Evolutionary conservation across 2,888 invertebrate genomes (phyloP).

Genomic region (Meiosimyza decipiens): DNA sequence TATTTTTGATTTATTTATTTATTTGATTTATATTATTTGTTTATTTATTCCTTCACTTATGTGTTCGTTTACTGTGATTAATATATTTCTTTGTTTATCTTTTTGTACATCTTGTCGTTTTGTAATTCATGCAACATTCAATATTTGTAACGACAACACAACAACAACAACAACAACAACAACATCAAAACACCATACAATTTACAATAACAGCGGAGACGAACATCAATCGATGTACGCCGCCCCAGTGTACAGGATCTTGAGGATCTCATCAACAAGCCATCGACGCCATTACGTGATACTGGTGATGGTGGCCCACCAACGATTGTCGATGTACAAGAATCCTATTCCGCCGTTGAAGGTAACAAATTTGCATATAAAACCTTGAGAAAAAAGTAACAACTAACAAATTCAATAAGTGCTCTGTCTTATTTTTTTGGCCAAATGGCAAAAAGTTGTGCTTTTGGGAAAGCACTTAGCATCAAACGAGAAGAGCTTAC

Average conservation of each 20-base stretch:
- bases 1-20: neutral
- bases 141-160: neutral
- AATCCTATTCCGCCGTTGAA: constrained; percentile 96
- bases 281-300: constrained; percentile 87
- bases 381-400: too few relatives aligned
- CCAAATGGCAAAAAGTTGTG: too few relatives aligned
- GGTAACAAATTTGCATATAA: constrained; percentile 70
- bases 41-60: neutral
- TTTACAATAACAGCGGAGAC: constrained; percentile 72
- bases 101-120: constrained; percentile 7
- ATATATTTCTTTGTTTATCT: constrained; percentile 21
- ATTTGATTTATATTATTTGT: constrained; percentile 3
- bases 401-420: too few relatives aligned
- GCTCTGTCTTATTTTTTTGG: too few relatives aligned
- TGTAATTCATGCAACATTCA: neutral
- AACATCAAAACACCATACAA: neutral
- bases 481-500: too few relatives aligned
- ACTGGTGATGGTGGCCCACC: constrained; percentile 86
- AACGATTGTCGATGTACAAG: constrained; percentile 90
- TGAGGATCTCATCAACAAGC: constrained; percentile 90
- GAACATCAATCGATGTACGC: constrained; percentile 90
- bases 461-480: too few relatives aligned
- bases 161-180: constrained; percentile 4
- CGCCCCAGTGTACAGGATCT: constrained; percentile 90
- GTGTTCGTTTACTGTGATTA: constrained; percentile 6